Conservation (phyloP, 2,113 vertebrate species). For the Pelobates fuscus region DNA sequence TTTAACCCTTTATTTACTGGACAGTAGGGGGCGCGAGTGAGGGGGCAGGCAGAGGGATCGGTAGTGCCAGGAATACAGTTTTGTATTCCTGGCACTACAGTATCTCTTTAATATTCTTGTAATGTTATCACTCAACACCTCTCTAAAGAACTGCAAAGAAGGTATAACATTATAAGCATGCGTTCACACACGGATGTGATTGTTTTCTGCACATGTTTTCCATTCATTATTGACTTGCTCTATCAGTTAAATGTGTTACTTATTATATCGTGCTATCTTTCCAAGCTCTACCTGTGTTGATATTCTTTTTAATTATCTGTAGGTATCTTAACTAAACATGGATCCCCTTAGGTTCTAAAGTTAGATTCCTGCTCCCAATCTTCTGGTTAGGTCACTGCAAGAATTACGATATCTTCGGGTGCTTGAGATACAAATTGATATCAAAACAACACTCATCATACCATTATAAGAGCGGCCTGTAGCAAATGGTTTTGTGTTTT, state of each 20-base stretch:
- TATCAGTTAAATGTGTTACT: conserved; percentile 27
- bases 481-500: conserved; percentile 78
- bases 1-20: too few relatives aligned
- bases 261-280: conserved; percentile 16
- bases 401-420: conserved; percentile 79
- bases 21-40: too few relatives aligned
- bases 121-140: too few relatives aligned
- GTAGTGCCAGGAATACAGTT: too few relatives aligned
- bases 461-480: conserved; percentile 75
- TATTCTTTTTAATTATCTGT: conserved; percentile 62
- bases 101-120: too few relatives aligned
- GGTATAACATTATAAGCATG: too few relatives aligned
- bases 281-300: conserved; percentile 46
- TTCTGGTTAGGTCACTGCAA: conserved; percentile 98
- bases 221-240: background rate
- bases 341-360: conserved; percentile 62
- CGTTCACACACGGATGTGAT: too few relatives aligned
- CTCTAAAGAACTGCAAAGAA: too few relatives aligned
- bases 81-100: too few relatives aligned
- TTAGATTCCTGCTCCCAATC: conserved; percentile 90
- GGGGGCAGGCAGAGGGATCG: too few relatives aligned
- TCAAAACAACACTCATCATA: conserved; percentile 77
- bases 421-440: conserved; percentile 73
- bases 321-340: conserved; percentile 55
- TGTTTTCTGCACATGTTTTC: background rate